These are phyloP conservation scores for Chelmon rostratus DNA, from an alignment of 2,797 vertebrate genomes.

Conservation along the genomic window DNA sequence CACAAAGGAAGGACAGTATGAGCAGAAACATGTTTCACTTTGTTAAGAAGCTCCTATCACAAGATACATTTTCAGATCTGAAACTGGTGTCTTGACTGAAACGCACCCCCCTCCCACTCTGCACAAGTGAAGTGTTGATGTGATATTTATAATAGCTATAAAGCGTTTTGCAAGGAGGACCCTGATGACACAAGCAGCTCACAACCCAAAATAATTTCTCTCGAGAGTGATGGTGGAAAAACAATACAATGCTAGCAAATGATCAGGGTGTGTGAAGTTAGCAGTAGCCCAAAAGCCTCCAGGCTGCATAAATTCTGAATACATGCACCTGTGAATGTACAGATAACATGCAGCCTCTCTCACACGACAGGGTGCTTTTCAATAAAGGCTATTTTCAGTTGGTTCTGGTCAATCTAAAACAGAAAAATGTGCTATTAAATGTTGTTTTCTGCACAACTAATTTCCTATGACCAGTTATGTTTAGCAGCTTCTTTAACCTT, in stretches of 20 bases:
- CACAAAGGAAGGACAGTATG: not conserved
- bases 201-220: slow-evolving; percentile 39
- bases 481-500: too few species aligned
- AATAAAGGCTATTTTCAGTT: too few species aligned
- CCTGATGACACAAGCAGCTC: slow-evolving; percentile 44
- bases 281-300: not conserved
- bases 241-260: not conserved
- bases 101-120: not conserved
- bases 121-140: slow-evolving; percentile 9
- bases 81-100: not conserved
- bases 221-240: slow-evolving; percentile 51
- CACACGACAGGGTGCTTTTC: too few species aligned
- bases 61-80: not conserved
- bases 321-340: too few species aligned
- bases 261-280: not conserved
- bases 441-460: too few species aligned
- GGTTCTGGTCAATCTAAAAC: too few species aligned
- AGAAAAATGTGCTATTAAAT: too few species aligned
- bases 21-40: not conserved
- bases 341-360: too few species aligned
- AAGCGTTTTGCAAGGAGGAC: slow-evolving; percentile 14
- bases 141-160: slow-evolving; percentile 55
- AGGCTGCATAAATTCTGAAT: too few species aligned
- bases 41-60: not conserved
- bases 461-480: too few species aligned